phyloP scores from a whole-genome alignment of 2,888 invertebrate genomes.

The Oeneis ivallda region DNA sequence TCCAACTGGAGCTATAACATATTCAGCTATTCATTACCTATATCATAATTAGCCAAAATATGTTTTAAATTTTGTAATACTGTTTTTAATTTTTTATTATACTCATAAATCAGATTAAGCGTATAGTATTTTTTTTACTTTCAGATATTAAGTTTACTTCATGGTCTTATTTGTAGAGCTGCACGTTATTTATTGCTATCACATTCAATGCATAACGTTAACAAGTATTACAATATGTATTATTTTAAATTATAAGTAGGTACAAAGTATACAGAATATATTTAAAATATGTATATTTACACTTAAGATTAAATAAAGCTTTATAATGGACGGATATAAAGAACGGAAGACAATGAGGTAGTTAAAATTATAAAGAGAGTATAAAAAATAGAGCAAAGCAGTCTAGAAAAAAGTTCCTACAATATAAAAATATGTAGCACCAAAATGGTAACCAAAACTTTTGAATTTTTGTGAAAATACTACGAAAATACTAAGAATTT shows the following conservation, averaged over 20 bases:
- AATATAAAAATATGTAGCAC: constrained; percentile 25
- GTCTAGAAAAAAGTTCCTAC: constrained; percentile 8
- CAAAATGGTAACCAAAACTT: constrained; percentile 12
- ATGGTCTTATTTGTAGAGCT: background rate
- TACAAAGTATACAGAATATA: background rate
- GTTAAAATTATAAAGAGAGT: constrained; percentile 44
- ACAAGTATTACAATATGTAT: background rate
- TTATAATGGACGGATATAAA: constrained; percentile 59
- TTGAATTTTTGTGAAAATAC: constrained; percentile 2
- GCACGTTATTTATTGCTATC: background rate
- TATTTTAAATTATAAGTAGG: constrained; percentile 4
- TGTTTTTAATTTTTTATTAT: constrained; percentile 4
- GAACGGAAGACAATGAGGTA: constrained; percentile 60
- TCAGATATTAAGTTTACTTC: background rate
- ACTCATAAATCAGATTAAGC: background rate
- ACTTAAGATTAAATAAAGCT: constrained; percentile 62
- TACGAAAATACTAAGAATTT: background rate
- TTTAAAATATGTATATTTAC: constrained; percentile 45
- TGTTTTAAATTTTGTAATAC: constrained; percentile 19
- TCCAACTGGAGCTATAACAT: constrained; percentile 59
- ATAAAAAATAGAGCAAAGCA: background rate
- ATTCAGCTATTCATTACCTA: background rate
- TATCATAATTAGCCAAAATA: constrained; percentile 3
- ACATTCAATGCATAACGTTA: background rate
- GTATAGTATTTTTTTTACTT: background rate